These are phyloP conservation scores for Nematostella vectensis DNA, from an alignment of 92 coral and sea anemone species.

Conservation along the genomic window DNA sequence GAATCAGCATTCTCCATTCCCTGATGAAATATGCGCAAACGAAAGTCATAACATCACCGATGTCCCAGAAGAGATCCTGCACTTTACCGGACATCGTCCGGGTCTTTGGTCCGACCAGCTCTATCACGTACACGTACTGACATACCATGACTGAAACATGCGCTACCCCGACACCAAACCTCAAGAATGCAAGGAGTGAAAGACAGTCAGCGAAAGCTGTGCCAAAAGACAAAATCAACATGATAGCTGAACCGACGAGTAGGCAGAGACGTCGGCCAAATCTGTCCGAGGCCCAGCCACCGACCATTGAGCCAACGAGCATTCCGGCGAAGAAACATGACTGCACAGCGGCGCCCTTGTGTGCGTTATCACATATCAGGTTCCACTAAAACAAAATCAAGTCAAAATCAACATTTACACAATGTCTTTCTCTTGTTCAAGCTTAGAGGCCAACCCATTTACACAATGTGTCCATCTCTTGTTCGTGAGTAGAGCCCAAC, in stretches of 20 bases:
- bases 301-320: conserved; percentile 39
- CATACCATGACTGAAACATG: conserved; percentile 22
- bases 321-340: conserved; percentile 46
- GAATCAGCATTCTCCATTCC: conserved; percentile 3
- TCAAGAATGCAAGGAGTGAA: conserved; percentile 20
- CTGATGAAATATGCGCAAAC: conserved; percentile 1
- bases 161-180: conserved; percentile 13
- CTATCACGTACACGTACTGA: conserved; percentile 24
- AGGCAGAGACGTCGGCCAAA: conserved; percentile 35
- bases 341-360: no score
- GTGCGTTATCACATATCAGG: conserved; percentile 49
- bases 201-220: conserved; percentile 18
- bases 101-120: no score
- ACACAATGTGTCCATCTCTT: no score
- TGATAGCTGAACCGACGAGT: no score
- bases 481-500: no score
- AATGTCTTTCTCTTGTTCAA: no score
- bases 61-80: conserved; percentile 12
- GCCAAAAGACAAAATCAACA: conserved; percentile 9
- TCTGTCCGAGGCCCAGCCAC: no score
- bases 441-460: no score
- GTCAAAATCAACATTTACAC: no score
- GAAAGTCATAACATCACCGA: not conserved
- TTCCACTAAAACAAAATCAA: no score
- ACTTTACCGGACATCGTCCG: no score